Percentiles rank a stretch among this genome's conserved stretches.
These are phyloP conservation scores for Battus philenor DNA, from an alignment of 1,140 invertebrate genomes.

Conservation along the genomic window DNA sequence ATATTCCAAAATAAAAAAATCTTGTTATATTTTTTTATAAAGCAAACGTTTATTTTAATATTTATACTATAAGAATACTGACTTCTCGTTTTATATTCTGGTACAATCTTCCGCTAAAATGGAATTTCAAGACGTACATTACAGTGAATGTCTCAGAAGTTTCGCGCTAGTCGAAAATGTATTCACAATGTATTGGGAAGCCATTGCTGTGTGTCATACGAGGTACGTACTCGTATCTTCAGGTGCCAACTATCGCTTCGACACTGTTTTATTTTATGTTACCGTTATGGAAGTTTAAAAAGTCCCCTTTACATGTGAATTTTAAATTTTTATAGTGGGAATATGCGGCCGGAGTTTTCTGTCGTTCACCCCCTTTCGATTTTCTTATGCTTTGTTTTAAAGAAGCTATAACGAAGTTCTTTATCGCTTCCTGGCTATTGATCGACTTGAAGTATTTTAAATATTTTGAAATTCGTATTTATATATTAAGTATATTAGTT, in stretches of 20 bases:
- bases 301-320: slow-evolving; percentile 19
- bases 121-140: slow-evolving; percentile 16
- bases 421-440: too few species aligned
- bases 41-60: neutral
- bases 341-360: slow-evolving; percentile 11
- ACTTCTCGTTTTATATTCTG: slow-evolving; percentile 16
- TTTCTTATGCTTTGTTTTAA: slow-evolving; percentile 5
- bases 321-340: slow-evolving; percentile 19
- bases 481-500: too few species aligned
- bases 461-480: too few species aligned
- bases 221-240: slow-evolving; percentile 23
- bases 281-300: slow-evolving; percentile 26
- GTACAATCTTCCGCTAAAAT: slow-evolving; percentile 15
- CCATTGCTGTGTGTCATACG: slow-evolving; percentile 38
- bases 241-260: slow-evolving; percentile 36
- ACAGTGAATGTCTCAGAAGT: slow-evolving; percentile 13
- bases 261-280: slow-evolving; percentile 33
- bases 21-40: neutral
- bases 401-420: slow-evolving; percentile 12
- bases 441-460: too few species aligned
- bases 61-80: slow-evolving; percentile 7
- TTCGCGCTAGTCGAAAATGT: slow-evolving; percentile 16
- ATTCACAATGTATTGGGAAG: slow-evolving; percentile 47
- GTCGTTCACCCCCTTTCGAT: slow-evolving; percentile 1
- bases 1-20: neutral